Conservation (phyloP, 2,888 invertebrate genomes). For the Halictus quadricinctus region DNA sequence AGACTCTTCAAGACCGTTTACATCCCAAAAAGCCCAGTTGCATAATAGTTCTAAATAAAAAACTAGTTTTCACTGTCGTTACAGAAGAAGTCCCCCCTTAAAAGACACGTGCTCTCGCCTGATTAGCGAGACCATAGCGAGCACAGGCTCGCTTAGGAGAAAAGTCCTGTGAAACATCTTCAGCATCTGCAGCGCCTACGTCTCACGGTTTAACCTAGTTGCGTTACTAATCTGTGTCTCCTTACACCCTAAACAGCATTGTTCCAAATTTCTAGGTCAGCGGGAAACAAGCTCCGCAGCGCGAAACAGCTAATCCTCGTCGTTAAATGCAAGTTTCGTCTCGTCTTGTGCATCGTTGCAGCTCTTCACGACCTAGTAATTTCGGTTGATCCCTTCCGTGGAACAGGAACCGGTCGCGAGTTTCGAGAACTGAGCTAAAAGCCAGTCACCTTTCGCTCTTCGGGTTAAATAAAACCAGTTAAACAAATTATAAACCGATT, state of each 20-base stretch:
- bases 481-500: neutral
- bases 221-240: conserved; percentile 49
- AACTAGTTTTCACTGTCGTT: no score
- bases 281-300: conserved; percentile 34
- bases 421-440: neutral
- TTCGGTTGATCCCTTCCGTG: conserved; percentile 22
- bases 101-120: neutral
- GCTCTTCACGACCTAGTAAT: conserved; percentile 41
- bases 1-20: no score
- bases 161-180: neutral
- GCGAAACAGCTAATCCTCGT: conserved; percentile 56
- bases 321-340: conserved; percentile 59
- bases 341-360: conserved; percentile 55
- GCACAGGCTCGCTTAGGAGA: neutral
- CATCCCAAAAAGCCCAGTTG: no score
- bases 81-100: neutral
- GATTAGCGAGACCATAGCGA: neutral
- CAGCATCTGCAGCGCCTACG: neutral
- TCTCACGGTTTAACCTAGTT: conserved; percentile 54
- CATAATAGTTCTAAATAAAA: no score
- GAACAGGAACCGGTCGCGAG: neutral
- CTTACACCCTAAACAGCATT: conserved; percentile 52
- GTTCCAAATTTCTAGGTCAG: conserved; percentile 61
- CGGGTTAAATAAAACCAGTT: neutral
- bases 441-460: neutral